These are phyloP conservation scores for Drosophila meridiana DNA, from an alignment of 2,888 invertebrate genomes.

Conservation along the genomic window DNA sequence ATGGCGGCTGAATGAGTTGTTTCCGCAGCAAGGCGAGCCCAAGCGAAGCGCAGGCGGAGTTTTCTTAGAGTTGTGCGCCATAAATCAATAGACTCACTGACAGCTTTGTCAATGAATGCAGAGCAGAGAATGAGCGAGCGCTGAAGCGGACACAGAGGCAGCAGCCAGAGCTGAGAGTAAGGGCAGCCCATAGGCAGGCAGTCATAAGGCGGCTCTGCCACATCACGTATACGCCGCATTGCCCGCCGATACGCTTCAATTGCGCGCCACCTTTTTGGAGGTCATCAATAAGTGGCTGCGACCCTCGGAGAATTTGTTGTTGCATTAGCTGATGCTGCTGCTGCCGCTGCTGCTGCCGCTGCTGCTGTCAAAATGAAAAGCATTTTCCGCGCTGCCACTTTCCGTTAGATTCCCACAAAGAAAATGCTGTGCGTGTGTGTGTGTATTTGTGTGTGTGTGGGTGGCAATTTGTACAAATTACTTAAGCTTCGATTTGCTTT, in stretches of 20 bases:
- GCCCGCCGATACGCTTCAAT: slow-evolving; percentile 53
- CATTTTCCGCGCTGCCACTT: slow-evolving; percentile 63
- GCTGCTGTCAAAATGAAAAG: slow-evolving; percentile 61
- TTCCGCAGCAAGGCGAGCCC: slow-evolving; percentile 7
- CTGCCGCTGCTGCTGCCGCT: slow-evolving; percentile 27
- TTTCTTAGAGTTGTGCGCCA: slow-evolving; percentile 37
- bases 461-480: slow-evolving; percentile 77
- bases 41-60: background rate
- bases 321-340: slow-evolving; percentile 5
- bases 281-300: slow-evolving; percentile 75
- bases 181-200: background rate
- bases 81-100: slow-evolving; percentile 74
- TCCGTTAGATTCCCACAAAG: slow-evolving; percentile 28
- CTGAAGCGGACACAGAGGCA: slow-evolving; percentile 4
- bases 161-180: background rate
- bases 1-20: slow-evolving; percentile 63
- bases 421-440: background rate
- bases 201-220: slow-evolving; percentile 16
- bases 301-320: slow-evolving; percentile 11
- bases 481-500: slow-evolving; percentile 70
- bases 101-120: slow-evolving; percentile 80
- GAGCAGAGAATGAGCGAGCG: slow-evolving; percentile 49
- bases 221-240: slow-evolving; percentile 68
- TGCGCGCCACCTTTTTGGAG: slow-evolving; percentile 42
- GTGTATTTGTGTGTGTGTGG: background rate